Evolutionary conservation across 2,888 invertebrate genomes (phyloP), one percentile per base, ranked within the genome.

Genomic region (Lydus trimaculatus): DNA sequence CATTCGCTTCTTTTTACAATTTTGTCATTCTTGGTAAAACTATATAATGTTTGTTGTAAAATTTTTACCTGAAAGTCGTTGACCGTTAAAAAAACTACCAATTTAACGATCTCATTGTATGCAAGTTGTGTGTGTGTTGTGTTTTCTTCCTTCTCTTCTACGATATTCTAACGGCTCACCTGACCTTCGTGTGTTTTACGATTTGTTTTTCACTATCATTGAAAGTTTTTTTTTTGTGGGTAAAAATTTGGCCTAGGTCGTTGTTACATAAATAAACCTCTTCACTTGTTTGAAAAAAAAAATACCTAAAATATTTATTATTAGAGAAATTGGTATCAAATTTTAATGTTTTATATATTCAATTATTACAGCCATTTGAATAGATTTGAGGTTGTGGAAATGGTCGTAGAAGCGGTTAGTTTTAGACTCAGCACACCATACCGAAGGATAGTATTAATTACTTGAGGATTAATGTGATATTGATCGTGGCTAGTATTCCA

Each of bases 401-500:
- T 64, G 66, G 65, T 61, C 56, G 63, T 20, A 64, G 68, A 64
- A 78, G 79, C 80, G 81, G 81, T 81, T 81, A 77, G 80, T 81
- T 80, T 73, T 43, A 43, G 77, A 77, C 73, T 78, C 79, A 48
- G 76, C 79, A 75, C 82, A 79, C 80, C 78, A 78, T 77, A 79
- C 81, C 81, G n/a, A 81, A 82, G 82, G 82, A 82, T 82, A 78
- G 81, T 83, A 84, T 84, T 84, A 84, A 84, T 84, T 83, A 82
- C 82, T 73, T 74, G 67, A 79, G 82, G 83, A 84, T 81, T 81
- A 80, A 81, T 81, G 81, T 79, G 73, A 73, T 80, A 81, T 81
- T 75, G 81, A 80, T 80, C 80, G 75, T 67, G 74, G 73, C 68
- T 8, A 60, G 17, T 60, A 31, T 60, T 20, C 33, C 39, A 61